These are phyloP conservation scores for Cordilura impudica DNA, from an alignment of 2,888 invertebrate genomes.

Conservation along the genomic window DNA sequence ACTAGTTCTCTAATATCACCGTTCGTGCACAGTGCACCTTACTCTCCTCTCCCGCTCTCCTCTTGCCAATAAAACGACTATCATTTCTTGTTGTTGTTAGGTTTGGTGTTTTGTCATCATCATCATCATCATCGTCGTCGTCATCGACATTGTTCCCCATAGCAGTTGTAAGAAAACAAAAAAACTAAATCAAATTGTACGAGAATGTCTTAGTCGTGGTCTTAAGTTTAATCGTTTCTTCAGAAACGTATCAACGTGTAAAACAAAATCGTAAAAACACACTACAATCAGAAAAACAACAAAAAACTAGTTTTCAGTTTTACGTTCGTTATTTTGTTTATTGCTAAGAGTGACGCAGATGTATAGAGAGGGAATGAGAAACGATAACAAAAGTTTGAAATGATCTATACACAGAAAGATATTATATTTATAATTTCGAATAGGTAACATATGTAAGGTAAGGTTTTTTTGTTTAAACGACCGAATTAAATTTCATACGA, in stretches of 20 bases:
- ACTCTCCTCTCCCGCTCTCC: conserved; percentile 26
- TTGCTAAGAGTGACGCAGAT: conserved; percentile 45
- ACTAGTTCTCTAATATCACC: conserved; percentile 69
- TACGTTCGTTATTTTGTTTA: conserved; percentile 19
- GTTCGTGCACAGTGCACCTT: conserved; percentile 12
- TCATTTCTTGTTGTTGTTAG: conserved; percentile 30
- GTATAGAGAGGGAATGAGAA: conserved; percentile 24
- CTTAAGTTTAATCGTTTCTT: conserved; percentile 53
- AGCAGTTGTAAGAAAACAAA: conserved; percentile 25
- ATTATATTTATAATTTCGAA: not conserved
- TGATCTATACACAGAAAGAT: conserved; percentile 43
- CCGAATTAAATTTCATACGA: no score
- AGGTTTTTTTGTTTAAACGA: no score
- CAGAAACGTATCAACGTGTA: conserved; percentile 50
- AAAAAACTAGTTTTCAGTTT: conserved; percentile 41
- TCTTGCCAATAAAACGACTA: conserved; percentile 10
- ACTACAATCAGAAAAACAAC: conserved; percentile 7
- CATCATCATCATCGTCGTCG: conserved; percentile 53
- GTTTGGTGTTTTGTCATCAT: conserved; percentile 62
- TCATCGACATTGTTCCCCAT: conserved; percentile 11
- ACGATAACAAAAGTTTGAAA: conserved; percentile 23
- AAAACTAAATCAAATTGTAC: not conserved
- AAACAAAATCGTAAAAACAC: conserved; percentile 45
- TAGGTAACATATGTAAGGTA: not conserved
- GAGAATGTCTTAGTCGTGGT: conserved; percentile 2